Evolutionary conservation across 2,113 vertebrate species (phyloP), one percentile per base, ranked within the genome.

Genomic region (Carollia perspicillata): DNA sequence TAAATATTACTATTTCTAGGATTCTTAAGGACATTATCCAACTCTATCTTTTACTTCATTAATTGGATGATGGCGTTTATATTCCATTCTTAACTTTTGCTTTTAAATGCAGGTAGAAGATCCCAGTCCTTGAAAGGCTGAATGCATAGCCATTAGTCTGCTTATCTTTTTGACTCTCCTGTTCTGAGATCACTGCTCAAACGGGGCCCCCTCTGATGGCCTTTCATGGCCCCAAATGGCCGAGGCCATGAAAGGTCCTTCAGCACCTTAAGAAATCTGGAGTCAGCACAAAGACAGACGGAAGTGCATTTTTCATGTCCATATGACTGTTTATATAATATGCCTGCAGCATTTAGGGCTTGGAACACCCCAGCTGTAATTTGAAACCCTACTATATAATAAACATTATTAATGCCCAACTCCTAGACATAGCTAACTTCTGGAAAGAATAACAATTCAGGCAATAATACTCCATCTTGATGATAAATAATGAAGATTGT

Each of bases 351-450:
- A 60, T 75, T 84, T 80, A 77, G 6, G 3, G 23, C 11, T 79
- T 84, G 12, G 68, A 87, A 53, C 53, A 93, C 75, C 58, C 37
- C 53, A 51, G 23, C 10, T 74, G 9, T 49, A 37, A 83, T 51
- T 18, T 89, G 66, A 87, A 96, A 60, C 2, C 17, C 22, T 81
- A 22, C 13, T 90, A 26, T 44, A 51, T 44, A 47, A 72, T 80
- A 80, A 84, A 89, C 60, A 35, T 71, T 51, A 75, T 77, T 79
- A 78, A 78, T 78, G 79, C 72, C 30, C 44, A 83, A 71, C 66
- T 55, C 30, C 47, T 79, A 84, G 55, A 92, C 86, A 90, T 35
- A 71, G 58, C 80, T 49, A 81, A 88, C 42, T 94, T 89, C n/a
- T 81, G 35, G 60, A 85, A 92, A 92, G 37, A 49, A 28, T 18